Percentiles rank a stretch among this genome's conserved stretches.
phyloP scores from a whole-genome alignment of 2,113 vertebrate genomes.

The Danionella cerebrum region DNA sequence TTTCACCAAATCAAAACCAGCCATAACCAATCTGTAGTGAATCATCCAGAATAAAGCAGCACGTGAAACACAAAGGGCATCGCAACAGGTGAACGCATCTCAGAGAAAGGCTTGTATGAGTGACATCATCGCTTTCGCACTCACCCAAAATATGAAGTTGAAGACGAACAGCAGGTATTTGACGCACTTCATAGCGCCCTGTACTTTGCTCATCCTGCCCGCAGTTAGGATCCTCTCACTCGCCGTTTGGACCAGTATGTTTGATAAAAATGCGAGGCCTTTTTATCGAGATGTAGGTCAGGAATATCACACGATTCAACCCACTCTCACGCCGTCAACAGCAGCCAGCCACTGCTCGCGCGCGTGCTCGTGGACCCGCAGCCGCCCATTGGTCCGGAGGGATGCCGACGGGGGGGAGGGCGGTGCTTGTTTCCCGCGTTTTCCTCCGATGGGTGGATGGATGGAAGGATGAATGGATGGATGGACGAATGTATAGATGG shows the following conservation, averaged over 20 bases:
- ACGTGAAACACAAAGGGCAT: too few relatives aligned
- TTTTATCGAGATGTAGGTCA: conserved; percentile 2
- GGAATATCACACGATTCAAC: background rate
- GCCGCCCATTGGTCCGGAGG: background rate
- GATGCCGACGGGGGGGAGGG: background rate
- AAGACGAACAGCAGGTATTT: conserved; percentile 90
- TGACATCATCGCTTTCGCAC: conserved; percentile 28
- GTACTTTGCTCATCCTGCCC: conserved; percentile 73
- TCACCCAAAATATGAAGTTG: conserved; percentile 95
- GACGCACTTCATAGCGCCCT: conserved; percentile 81
- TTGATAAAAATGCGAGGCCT: background rate
- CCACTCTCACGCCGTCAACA: background rate
- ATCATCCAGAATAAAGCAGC: too few relatives aligned
- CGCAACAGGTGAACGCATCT: too few relatives aligned
- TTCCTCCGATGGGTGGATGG: background rate
- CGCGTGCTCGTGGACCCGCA: background rate
- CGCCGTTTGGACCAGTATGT: conserved; percentile 8
- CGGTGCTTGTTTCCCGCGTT: background rate
- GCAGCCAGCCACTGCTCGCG: background rate
- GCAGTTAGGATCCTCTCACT: conserved; percentile 9
- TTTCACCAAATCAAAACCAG: background rate
- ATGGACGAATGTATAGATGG: background rate
- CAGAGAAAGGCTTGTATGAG: background rate
- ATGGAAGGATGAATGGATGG: background rate
- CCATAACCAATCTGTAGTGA: too few relatives aligned